A percentile compares a stretch with the other conserved stretches of the same genome.
Evolutionary conservation across 2,888 invertebrate species (phyloP).

Genomic region (Yponomeuta plumbellus): DNA sequence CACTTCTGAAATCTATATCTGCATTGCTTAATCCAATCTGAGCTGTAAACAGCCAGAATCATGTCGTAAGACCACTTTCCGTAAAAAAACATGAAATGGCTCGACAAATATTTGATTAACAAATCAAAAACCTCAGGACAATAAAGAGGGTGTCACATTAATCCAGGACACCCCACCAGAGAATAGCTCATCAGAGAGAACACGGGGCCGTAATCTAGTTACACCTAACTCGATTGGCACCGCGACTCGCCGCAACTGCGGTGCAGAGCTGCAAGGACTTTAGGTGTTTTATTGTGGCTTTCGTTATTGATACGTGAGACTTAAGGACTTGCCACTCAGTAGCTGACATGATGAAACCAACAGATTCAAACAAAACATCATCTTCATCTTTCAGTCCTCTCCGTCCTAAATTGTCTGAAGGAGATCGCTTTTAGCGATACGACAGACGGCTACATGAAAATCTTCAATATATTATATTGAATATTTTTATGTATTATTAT

Average conservation of each 20-base stretch:
- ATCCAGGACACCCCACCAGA: constrained; percentile 33
- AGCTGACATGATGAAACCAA: too few relatives aligned
- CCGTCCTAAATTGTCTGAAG: too few relatives aligned
- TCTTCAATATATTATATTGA: too few relatives aligned
- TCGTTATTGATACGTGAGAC: background rate
- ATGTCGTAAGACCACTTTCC: background rate
- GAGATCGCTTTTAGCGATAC: too few relatives aligned
- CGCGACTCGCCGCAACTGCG: background rate
- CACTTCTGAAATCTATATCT: too few relatives aligned
- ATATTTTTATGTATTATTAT: too few relatives aligned
- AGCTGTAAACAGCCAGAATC: background rate
- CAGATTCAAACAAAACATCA: too few relatives aligned
- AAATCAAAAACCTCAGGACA: background rate
- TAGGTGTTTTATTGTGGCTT: too few relatives aligned
- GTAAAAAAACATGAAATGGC: background rate
- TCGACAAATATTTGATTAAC: constrained; percentile 1
- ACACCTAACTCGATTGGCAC: constrained; percentile 50
- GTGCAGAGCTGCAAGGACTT: background rate
- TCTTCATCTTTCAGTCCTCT: too few relatives aligned
- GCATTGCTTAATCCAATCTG: too few relatives aligned
- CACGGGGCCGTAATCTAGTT: constrained; percentile 47
- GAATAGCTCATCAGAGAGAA: constrained; percentile 58
- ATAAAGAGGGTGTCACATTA: constrained; percentile 7
- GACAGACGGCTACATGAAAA: too few relatives aligned
- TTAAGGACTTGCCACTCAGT: background rate